Evolutionary conservation across 2,888 invertebrate genomes (phyloP).

Genomic region (Drosophila peninsularis): DNA sequence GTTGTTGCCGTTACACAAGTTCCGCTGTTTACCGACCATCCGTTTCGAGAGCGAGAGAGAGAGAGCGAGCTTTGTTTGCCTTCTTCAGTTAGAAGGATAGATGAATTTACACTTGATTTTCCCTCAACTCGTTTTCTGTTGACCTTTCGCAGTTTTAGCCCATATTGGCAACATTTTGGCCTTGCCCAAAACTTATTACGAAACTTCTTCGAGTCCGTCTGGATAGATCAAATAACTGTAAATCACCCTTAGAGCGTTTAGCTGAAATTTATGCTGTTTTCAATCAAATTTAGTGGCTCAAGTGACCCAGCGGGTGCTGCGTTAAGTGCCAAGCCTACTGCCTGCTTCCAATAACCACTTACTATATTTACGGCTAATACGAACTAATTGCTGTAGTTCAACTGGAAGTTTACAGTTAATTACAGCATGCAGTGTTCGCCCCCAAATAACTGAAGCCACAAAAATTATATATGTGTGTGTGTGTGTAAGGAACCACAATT

Average conservation of each 20-base stretch:
- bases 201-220: not conserved
- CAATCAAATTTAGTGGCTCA: not conserved
- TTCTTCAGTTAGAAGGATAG: slow-evolving; percentile 16
- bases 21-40: slow-evolving; percentile 50
- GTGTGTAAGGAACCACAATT: slow-evolving; percentile 7
- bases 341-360: not conserved
- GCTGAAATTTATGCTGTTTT: slow-evolving; percentile 4
- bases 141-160: slow-evolving; percentile 13
- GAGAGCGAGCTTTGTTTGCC: not conserved
- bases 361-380: not conserved
- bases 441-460: not conserved
- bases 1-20: slow-evolving; percentile 31
- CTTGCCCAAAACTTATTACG: slow-evolving; percentile 12
- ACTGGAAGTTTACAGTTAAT: not conserved
- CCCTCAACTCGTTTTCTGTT: slow-evolving; percentile 15
- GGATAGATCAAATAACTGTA: slow-evolving; percentile 6
- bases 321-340: too few relatives aligned
- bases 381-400: not conserved
- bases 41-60: slow-evolving; percentile 15
- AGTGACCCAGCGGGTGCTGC: too few relatives aligned
- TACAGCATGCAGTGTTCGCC: not conserved
- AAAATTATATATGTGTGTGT: not conserved
- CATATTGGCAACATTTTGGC: slow-evolving; percentile 15
- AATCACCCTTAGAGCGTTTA: not conserved
- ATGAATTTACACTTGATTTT: slow-evolving; percentile 22